Percentiles rank a stretch among this genome's conserved stretches.
These are phyloP conservation scores for Poeciliopsis occidentalis DNA, from an alignment of 2,113 vertebrate genomes.

Conservation along the genomic window DNA sequence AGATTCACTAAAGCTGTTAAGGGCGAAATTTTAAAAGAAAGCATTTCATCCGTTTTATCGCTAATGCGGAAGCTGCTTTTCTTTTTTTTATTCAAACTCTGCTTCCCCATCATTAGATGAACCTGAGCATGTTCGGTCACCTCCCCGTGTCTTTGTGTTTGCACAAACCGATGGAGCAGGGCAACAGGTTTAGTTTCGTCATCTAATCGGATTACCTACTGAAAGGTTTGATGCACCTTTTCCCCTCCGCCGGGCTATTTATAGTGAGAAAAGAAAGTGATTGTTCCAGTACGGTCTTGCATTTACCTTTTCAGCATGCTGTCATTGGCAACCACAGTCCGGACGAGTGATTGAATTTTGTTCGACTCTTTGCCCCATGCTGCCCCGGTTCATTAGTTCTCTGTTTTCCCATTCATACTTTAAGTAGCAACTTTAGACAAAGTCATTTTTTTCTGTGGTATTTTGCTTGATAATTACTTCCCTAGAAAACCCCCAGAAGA, in stretches of 20 bases:
- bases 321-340: constrained; percentile 40
- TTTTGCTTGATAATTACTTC: constrained; percentile 79
- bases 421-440: constrained; percentile 59
- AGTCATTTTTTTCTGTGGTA: constrained; percentile 64
- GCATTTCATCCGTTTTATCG: not conserved
- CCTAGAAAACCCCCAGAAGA: constrained; percentile 77
- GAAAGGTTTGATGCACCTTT: constrained; percentile 46
- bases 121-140: constrained; percentile 53
- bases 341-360: constrained; percentile 36
- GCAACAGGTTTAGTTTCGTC: constrained; percentile 52
- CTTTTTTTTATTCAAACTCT: constrained; percentile 1
- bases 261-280: constrained; percentile 26
- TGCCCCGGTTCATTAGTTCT: constrained; percentile 36
- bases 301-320: constrained; percentile 28
- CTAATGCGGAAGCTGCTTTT: constrained; percentile 4
- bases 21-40: not conserved
- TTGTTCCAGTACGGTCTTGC: constrained; percentile 4
- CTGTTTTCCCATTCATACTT: constrained; percentile 40
- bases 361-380: constrained; percentile 35
- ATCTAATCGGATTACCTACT: constrained; percentile 53
- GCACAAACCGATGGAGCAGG: constrained; percentile 45
- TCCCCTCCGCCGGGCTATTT: constrained; percentile 26
- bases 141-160: constrained; percentile 58
- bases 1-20: not conserved
- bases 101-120: not conserved